Evolutionary conservation across 2,888 invertebrate genomes (phyloP).

Genomic region (Lamproptera curius): DNA sequence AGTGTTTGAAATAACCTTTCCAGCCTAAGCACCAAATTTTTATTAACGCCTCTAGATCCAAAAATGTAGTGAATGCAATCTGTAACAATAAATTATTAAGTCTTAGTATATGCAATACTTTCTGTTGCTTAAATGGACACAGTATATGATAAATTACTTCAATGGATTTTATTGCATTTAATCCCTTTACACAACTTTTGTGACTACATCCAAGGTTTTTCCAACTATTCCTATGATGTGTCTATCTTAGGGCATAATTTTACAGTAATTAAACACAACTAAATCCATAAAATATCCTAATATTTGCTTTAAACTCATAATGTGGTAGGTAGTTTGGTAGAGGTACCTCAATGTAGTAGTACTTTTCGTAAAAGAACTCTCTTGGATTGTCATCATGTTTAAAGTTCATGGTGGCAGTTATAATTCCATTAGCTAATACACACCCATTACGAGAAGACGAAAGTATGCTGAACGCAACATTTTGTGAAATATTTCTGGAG

Average conservation of each 20-base stretch:
- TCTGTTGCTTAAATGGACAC: too few relatives aligned
- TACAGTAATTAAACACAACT: too few relatives aligned
- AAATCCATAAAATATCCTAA: too few relatives aligned
- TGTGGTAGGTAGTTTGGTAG: too few relatives aligned
- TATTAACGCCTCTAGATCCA: constrained; percentile 96
- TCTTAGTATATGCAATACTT: not conserved
- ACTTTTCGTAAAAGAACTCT: constrained; percentile 90
- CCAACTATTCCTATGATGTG: too few relatives aligned
- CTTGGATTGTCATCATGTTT: constrained; percentile 92
- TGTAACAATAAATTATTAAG: constrained; percentile 58
- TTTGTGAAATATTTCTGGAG: constrained; percentile 90
- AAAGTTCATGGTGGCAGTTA: constrained; percentile 97
- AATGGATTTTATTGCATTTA: too few relatives aligned
- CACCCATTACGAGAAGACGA: constrained; percentile 94
- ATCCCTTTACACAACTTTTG: too few relatives aligned
- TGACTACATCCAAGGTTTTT: too few relatives aligned
- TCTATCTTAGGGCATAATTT: too few relatives aligned
- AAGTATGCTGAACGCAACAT: constrained; percentile 95
- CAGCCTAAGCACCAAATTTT: constrained; percentile 99
- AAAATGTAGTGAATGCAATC: constrained; percentile 95
- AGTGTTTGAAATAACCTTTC: constrained; percentile 96
- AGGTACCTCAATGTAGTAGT: constrained; percentile 95
- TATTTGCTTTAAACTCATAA: too few relatives aligned
- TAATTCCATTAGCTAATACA: constrained; percentile 97
- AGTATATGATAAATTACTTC: too few relatives aligned